A percentile compares a stretch with the other conserved stretches of the same genome.
Conservation (phyloP, 2,888 invertebrate species). For the Neria commutata region DNA sequence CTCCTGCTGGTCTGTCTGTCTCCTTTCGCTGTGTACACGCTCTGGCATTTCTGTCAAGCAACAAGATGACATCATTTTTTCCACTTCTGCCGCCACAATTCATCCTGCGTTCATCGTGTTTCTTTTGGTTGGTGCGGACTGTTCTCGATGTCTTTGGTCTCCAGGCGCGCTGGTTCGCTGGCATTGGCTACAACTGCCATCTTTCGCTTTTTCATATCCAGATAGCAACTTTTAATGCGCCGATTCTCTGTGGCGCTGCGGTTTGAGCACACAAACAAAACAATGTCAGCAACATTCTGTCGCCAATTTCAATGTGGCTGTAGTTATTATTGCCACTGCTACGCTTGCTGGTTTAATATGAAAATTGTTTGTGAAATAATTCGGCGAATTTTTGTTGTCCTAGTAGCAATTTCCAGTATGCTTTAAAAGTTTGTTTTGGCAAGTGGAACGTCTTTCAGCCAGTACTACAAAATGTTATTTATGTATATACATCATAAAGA, state of each 20-base stretch:
- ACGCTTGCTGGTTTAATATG: slow-evolving; percentile 1
- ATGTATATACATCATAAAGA: no score
- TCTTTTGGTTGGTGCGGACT: background rate
- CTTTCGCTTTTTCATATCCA: background rate
- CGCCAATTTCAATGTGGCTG: background rate
- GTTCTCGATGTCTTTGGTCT: background rate
- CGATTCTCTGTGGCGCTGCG: background rate
- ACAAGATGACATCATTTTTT: background rate
- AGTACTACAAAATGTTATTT: no score
- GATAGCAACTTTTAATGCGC: background rate
- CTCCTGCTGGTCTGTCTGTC: no score
- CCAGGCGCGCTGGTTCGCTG: no score
- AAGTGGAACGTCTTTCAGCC: background rate
- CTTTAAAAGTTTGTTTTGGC: background rate
- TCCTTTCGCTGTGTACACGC: background rate
- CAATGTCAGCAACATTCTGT: slow-evolving; percentile 12
- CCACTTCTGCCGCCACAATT: background rate
- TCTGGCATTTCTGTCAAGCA: background rate
- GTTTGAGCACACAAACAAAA: slow-evolving; percentile 4
- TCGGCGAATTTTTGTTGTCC: background rate
- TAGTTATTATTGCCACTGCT: background rate
- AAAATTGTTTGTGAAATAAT: background rate
- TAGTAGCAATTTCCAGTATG: background rate
- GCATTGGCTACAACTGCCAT: background rate
- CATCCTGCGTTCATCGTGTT: background rate